These are phyloP conservation scores for Peromyscus maniculatus DNA, from an alignment of 2,113 vertebrate genomes.

Conservation along the genomic window DNA sequence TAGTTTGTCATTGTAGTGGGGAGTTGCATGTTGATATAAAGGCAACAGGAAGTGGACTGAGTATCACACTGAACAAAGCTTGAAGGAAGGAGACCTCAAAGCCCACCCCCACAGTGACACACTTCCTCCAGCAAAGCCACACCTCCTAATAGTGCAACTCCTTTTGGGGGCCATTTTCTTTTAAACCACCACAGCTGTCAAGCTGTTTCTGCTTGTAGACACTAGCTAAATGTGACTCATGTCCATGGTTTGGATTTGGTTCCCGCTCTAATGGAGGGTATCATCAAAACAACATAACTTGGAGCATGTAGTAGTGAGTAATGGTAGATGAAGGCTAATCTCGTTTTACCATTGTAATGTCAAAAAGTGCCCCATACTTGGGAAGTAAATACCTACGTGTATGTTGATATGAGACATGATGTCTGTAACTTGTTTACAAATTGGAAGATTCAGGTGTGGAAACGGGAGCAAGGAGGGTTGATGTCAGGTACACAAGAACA, in stretches of 20 bases:
- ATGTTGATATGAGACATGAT: neutral
- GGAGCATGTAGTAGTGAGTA: neutral
- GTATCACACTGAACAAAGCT: neutral
- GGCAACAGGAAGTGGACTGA: neutral
- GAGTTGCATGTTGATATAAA: neutral
- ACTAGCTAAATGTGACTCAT: neutral
- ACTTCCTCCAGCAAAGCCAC: neutral
- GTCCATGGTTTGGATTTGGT: neutral
- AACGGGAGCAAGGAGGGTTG: neutral
- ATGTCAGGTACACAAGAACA: neutral
- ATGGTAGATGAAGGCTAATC: neutral
- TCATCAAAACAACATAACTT: neutral
- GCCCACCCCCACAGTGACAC: neutral
- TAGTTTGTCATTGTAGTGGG: neutral
- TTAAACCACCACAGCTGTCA: neutral
- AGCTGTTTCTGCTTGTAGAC: neutral
- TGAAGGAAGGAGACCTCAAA: neutral
- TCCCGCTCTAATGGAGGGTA: neutral
- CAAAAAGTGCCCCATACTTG: neutral
- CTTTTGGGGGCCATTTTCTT: neutral
- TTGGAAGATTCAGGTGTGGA: neutral
- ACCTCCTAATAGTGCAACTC: neutral
- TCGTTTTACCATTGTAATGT: neutral
- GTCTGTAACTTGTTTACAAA: slow-evolving; percentile 19
- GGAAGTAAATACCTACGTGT: neutral